Conservation (phyloP, 1,140 invertebrate genomes). For the Trichogramma pretiosum region DNA sequence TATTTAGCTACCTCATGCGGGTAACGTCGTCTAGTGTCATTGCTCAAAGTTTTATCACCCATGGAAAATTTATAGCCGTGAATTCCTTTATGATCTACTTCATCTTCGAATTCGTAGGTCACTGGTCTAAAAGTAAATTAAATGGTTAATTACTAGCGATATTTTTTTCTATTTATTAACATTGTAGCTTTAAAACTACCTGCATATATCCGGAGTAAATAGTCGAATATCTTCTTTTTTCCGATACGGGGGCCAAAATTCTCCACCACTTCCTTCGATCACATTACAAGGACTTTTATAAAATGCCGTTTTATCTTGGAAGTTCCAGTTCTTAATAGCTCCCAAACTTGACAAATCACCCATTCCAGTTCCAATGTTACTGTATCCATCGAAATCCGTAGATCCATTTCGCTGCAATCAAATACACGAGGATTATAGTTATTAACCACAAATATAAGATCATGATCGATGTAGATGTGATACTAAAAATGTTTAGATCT, state of each 20-base stretch:
- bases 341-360: constrained; percentile 54
- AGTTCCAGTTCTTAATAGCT: constrained; percentile 59
- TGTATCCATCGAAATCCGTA: constrained; percentile 58
- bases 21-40: constrained; percentile 34
- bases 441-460: too few relatives aligned
- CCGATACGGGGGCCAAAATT: constrained; percentile 61
- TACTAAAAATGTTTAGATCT: too few relatives aligned
- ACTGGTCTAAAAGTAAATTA: constrained; percentile 26
- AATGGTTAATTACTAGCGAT: constrained; percentile 15
- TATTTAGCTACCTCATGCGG: constrained; percentile 38
- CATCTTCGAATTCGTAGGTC: constrained; percentile 31
- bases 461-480: too few relatives aligned
- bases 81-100: constrained; percentile 29
- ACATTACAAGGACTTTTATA: constrained; percentile 51
- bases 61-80: constrained; percentile 35
- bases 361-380: constrained; percentile 63
- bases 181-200: constrained; percentile 27
- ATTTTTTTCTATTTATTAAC: not conserved
- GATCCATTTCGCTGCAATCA: constrained; percentile 62
- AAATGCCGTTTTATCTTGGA: constrained; percentile 49
- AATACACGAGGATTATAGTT: too few relatives aligned
- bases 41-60: constrained; percentile 37
- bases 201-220: constrained; percentile 63
- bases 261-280: constrained; percentile 63
- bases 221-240: constrained; percentile 49